Evolutionary conservation across 35 echinoderm and acorn worm genomes (phyloP).

Genomic region (Apostichopus parvimensis): DNA sequence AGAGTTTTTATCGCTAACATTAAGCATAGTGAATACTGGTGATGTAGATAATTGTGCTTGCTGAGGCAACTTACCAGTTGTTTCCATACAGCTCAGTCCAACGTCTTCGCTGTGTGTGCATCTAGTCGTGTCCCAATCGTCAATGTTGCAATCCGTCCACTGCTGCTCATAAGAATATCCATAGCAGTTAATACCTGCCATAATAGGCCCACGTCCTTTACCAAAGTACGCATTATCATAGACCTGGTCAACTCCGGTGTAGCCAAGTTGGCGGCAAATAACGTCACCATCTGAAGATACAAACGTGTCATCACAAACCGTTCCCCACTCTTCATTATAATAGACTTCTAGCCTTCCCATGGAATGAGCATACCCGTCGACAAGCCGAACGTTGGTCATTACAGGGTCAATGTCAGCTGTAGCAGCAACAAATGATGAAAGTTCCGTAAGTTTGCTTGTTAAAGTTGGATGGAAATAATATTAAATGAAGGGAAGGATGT

Average conservation of each 20-base stretch:
- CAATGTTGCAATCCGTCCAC: too few relatives aligned
- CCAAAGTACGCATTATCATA: not conserved
- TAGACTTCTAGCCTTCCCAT: not conserved
- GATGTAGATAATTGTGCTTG: not conserved
- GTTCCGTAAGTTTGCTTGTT: too few relatives aligned
- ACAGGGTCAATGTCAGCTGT: too few relatives aligned
- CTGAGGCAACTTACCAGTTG: not conserved
- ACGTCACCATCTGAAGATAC: too few relatives aligned
- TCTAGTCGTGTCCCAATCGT: too few relatives aligned
- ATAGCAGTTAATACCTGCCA: too few relatives aligned
- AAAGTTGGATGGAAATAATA: too few relatives aligned
- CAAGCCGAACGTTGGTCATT: not conserved
- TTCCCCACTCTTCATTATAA: not conserved
- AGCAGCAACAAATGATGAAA: too few relatives aligned
- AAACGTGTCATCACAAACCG: not conserved
- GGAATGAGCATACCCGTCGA: not conserved
- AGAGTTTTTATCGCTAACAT: not conserved
- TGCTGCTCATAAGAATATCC: too few relatives aligned
- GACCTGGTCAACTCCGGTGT: not conserved
- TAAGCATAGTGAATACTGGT: not conserved
- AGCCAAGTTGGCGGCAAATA: too few relatives aligned
- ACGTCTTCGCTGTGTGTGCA: not conserved
- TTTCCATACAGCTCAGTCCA: not conserved
- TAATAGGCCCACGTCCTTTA: too few relatives aligned
- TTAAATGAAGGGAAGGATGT: too few relatives aligned